A percentile compares a stretch with the other conserved stretches of the same genome.
These are phyloP conservation scores for Sesamia nonagrioides DNA, from an alignment of 1,140 invertebrate genomes.

Conservation along the genomic window DNA sequence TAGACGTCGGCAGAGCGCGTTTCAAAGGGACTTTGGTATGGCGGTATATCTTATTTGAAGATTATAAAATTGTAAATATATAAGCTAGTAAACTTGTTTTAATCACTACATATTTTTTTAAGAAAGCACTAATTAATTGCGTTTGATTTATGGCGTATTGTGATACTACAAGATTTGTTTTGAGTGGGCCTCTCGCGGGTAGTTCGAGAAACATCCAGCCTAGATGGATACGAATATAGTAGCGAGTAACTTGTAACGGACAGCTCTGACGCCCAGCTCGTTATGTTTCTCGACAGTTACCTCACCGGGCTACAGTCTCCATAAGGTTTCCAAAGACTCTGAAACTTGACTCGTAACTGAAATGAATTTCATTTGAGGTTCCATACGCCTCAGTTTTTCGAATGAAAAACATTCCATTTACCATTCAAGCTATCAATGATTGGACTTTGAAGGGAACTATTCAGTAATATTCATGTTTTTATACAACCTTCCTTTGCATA, in stretches of 20 bases:
- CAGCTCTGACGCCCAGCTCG: neutral
- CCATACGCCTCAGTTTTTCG: constrained; percentile 41
- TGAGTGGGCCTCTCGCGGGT: constrained; percentile 6
- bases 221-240: neutral
- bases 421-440: constrained; percentile 31
- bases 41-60: constrained; percentile 77
- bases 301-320: neutral
- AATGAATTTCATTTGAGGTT: constrained; percentile 41
- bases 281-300: neutral
- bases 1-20: constrained; percentile 61
- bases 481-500: constrained; percentile 17
- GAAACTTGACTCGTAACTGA: constrained; percentile 20
- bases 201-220: neutral
- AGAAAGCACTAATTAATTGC: constrained; percentile 60
- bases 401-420: constrained; percentile 43
- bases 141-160: constrained; percentile 50
- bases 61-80: constrained; percentile 80
- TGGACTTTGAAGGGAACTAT: constrained; percentile 8
- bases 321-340: constrained; percentile 4
- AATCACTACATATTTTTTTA: constrained; percentile 51
- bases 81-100: constrained; percentile 49
- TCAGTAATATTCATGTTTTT: constrained; percentile 29
- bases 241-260: neutral
- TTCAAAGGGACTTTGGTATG: constrained; percentile 61
- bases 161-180: constrained; percentile 34